Evolutionary conservation across 2,888 invertebrate genomes (phyloP).

Genomic region (Siphlonurus alternatus): DNA sequence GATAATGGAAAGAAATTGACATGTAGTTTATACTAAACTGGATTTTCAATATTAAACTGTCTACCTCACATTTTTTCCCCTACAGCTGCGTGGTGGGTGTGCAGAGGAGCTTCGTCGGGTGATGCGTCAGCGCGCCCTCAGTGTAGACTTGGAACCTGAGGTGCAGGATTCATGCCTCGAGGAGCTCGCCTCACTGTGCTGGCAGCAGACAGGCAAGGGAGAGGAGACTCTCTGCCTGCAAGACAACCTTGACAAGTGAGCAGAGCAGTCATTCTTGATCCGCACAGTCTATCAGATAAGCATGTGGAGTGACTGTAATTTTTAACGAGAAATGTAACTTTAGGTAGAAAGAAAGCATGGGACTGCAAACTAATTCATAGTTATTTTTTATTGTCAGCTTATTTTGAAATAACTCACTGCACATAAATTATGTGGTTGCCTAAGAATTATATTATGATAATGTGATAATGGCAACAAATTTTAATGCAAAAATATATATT

Average conservation of each 20-base stretch:
- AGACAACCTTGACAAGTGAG: conserved; percentile 47
- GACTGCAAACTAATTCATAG: too few species aligned
- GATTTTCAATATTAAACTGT: too few species aligned
- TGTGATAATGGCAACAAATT: too few species aligned
- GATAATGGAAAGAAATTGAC: too few species aligned
- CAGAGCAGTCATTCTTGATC: background rate
- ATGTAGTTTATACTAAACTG: too few species aligned
- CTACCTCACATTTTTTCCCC: too few species aligned
- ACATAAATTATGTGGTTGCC: too few species aligned
- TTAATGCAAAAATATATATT: too few species aligned
- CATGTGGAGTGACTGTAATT: background rate
- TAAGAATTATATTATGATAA: too few species aligned
- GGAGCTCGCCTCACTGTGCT: conserved; percentile 70
- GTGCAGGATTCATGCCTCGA: conserved; percentile 80
- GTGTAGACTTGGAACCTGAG: conserved; percentile 86
- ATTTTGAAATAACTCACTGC: too few species aligned
- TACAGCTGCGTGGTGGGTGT: conserved; percentile 16
- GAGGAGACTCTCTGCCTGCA: conserved; percentile 90
- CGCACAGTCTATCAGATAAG: background rate
- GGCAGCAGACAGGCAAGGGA: conserved; percentile 67
- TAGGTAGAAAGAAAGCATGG: too few species aligned
- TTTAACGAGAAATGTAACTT: background rate
- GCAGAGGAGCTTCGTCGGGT: conserved; percentile 70
- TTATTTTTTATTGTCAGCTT: too few species aligned
- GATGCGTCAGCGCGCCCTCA: conserved; percentile 82